Conservation (phyloP, 2,888 invertebrate genomes). For the Apotomis capreana region DNA sequence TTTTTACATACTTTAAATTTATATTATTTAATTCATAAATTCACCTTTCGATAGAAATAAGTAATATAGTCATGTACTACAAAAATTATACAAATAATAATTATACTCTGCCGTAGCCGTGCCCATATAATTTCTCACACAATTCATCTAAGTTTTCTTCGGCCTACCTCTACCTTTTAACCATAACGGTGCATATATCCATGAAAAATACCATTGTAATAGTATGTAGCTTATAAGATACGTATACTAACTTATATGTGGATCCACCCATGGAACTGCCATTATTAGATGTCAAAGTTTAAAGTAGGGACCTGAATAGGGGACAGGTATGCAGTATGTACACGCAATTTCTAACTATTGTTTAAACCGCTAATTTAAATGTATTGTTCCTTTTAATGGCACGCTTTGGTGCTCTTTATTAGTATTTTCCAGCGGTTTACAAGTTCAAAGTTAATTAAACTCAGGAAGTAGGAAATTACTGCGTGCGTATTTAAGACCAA, state of each 20-base stretch:
- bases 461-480: not conserved
- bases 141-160: too few relatives aligned
- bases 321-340: not conserved
- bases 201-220: too few relatives aligned
- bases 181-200: too few relatives aligned
- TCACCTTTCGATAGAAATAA: too few relatives aligned
- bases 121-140: too few relatives aligned
- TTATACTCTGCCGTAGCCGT: too few relatives aligned
- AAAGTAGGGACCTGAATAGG: slow-evolving; percentile 53
- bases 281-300: slow-evolving; percentile 60
- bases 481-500: not conserved
- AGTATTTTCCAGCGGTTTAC: slow-evolving; percentile 1
- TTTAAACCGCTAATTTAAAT: slow-evolving; percentile 28
- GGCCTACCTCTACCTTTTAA: too few relatives aligned
- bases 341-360: slow-evolving; percentile 27
- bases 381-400: slow-evolving; percentile 17
- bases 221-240: not conserved
- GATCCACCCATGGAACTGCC: not conserved
- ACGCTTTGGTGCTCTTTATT: slow-evolving; percentile 20
- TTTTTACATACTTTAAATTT: too few relatives aligned
- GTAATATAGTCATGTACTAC: too few relatives aligned
- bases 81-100: too few relatives aligned
- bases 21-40: too few relatives aligned
- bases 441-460: slow-evolving; percentile 21
- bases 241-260: not conserved